Conservation (phyloP, 2,113 vertebrate genomes). For the Entelurus aequoreus region DNA sequence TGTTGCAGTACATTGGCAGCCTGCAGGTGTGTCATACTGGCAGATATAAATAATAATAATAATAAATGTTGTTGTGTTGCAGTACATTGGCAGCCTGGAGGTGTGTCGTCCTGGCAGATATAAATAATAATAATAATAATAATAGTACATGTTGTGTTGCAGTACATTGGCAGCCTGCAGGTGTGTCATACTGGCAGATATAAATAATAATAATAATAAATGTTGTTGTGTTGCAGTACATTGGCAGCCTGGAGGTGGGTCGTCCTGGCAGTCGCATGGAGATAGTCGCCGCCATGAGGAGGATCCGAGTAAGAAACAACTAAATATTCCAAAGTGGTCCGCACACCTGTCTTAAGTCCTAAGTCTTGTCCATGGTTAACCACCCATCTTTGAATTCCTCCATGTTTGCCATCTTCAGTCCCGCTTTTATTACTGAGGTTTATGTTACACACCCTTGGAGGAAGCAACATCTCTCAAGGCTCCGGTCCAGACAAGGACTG, state of each 20-base stretch:
- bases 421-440: constrained; percentile 20
- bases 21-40: too few relatives aligned
- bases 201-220: too few relatives aligned
- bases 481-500: constrained; percentile 18
- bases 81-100: too few relatives aligned
- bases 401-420: constrained; percentile 4
- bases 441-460: constrained; percentile 3
- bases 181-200: too few relatives aligned
- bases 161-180: too few relatives aligned
- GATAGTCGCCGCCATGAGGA: constrained; percentile 94
- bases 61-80: too few relatives aligned
- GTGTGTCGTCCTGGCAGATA: too few relatives aligned
- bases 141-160: too few relatives aligned
- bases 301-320: constrained; percentile 85
- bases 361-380: not conserved
- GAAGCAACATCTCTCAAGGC: constrained; percentile 2
- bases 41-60: too few relatives aligned
- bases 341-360: not conserved
- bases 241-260: constrained; percentile 92
- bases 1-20: too few relatives aligned
- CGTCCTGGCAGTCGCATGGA: constrained; percentile 93
- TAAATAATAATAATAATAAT: too few relatives aligned
- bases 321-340: not conserved
- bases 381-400: constrained; percentile 8
- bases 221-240: constrained; percentile 83